Evolutionary conservation across 2,888 invertebrate genomes (phyloP).

Genomic region (Dasypogon diadema): DNA sequence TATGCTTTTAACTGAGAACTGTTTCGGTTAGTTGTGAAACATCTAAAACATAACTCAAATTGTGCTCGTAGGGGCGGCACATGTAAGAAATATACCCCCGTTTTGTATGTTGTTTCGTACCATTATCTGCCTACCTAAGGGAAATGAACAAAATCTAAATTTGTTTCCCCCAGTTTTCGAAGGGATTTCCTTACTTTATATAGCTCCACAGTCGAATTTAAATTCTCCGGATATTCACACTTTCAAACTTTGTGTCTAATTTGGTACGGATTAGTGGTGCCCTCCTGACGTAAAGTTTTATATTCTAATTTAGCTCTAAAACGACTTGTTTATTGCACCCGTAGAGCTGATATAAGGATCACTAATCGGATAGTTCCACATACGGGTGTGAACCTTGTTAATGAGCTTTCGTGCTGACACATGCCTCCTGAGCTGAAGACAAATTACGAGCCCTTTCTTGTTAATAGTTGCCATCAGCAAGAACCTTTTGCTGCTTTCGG

Average conservation of each 20-base stretch:
- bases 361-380: background rate
- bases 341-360: background rate
- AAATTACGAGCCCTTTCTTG: background rate
- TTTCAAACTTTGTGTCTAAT: too few species aligned
- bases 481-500: background rate
- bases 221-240: background rate
- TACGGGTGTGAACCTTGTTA: background rate
- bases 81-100: too few species aligned
- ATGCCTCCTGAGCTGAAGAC: background rate
- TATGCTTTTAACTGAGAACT: too few species aligned
- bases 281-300: background rate
- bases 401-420: background rate
- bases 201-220: background rate
- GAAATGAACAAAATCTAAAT: too few species aligned
- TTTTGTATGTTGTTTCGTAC: too few species aligned
- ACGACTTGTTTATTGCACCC: constrained; percentile 1
- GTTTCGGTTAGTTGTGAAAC: too few species aligned
- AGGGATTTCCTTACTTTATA: background rate
- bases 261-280: background rate
- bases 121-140: too few species aligned
- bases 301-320: background rate
- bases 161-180: too few species aligned
- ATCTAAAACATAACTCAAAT: too few species aligned
- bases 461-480: constrained; percentile 3
- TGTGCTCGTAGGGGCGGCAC: too few species aligned